phyloP scores from a whole-genome alignment of 1,140 invertebrate genomes.

The Neodiprion virginianus region DNA sequence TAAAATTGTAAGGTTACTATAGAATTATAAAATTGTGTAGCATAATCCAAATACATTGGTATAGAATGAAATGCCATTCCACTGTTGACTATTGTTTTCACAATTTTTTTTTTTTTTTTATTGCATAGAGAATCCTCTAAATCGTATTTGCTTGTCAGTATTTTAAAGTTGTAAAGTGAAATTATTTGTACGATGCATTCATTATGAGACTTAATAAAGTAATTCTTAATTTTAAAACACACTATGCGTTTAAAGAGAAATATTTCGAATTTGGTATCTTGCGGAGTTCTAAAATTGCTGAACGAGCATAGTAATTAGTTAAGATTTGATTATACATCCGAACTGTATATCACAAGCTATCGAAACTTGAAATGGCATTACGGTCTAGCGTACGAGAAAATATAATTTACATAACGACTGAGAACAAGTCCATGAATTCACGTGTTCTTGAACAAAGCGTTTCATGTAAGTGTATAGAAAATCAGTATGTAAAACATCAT shows the following conservation, averaged over 20 bases:
- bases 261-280: not conserved
- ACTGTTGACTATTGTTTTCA: not conserved
- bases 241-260: not conserved
- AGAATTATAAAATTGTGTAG: not conserved
- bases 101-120: not conserved
- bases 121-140: not conserved
- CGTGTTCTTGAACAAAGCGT: not conserved
- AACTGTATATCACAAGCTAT: not conserved
- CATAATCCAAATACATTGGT: constrained; percentile 5
- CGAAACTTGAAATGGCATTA: constrained; percentile 1
- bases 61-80: constrained; percentile 1
- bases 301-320: not conserved
- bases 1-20: not conserved
- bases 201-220: constrained; percentile 6
- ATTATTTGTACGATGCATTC: constrained; percentile 7
- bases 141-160: constrained; percentile 33
- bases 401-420: not conserved
- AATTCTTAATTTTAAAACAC: constrained; percentile 4
- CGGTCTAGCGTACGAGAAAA: not conserved
- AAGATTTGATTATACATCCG: not conserved
- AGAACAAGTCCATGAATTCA: not conserved
- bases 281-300: not conserved
- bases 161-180: constrained; percentile 32
- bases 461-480: not conserved
- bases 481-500: constrained; percentile 2